These are phyloP conservation scores for Clostera curtula DNA, from an alignment of 2,888 invertebrate species.

Conservation along the genomic window DNA sequence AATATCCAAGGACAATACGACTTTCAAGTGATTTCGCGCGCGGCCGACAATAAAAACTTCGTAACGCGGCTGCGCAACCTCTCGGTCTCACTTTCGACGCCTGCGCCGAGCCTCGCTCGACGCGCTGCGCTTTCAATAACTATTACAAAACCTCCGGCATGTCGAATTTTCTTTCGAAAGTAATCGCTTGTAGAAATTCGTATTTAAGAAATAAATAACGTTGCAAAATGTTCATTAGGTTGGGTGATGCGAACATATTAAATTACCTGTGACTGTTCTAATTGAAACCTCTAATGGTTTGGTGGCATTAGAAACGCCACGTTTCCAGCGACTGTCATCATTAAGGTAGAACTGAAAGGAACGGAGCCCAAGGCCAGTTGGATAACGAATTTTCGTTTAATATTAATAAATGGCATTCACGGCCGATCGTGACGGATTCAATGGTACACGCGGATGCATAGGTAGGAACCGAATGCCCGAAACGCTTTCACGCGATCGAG, in stretches of 20 bases:
- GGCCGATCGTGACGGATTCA: constrained; percentile 60
- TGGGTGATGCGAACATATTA: constrained; percentile 3
- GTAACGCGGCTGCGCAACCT: constrained; percentile 71
- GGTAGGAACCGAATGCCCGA: constrained; percentile 35
- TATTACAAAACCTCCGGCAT: constrained; percentile 63
- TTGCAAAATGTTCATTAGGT: constrained; percentile 25
- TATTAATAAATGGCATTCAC: constrained; percentile 66
- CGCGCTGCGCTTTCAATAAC: constrained; percentile 62
- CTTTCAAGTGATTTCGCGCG: constrained; percentile 75
- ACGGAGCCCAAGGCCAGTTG: constrained; percentile 64
- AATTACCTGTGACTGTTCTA: constrained; percentile 29
- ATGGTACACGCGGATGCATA: constrained; percentile 54
- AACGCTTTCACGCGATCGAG: constrained; percentile 52
- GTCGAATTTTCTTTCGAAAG: constrained; percentile 66
- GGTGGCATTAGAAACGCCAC: constrained; percentile 55
- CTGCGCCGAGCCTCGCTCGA: constrained; percentile 49
- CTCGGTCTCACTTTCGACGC: constrained; percentile 70
- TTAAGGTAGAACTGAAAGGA: constrained; percentile 70
- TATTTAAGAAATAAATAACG: constrained; percentile 22
- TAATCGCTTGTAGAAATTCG: constrained; percentile 41
- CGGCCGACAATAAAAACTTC: constrained; percentile 72
- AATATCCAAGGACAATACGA: constrained; percentile 74
- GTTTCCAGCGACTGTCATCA: constrained; percentile 68
- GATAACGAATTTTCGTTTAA: constrained; percentile 73
- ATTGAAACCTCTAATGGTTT: constrained; percentile 42